These are phyloP conservation scores for Saimiri boliviensis DNA, from an alignment of 2,113 vertebrate species.

Conservation along the genomic window DNA sequence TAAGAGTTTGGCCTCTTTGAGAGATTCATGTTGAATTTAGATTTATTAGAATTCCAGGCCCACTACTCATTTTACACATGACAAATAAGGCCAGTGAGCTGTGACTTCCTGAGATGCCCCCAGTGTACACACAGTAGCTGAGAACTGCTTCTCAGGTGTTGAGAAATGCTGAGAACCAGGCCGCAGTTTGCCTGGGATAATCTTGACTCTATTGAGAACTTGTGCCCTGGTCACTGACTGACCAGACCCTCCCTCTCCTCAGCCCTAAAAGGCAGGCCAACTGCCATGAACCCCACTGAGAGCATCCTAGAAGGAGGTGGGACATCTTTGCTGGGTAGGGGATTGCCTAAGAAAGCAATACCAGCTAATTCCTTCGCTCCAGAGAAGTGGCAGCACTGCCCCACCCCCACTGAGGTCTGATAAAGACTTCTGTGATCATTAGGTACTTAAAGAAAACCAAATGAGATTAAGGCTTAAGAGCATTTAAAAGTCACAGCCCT, in stretches of 20 bases:
- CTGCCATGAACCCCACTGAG: not conserved
- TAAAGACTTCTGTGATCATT: conserved; percentile 54
- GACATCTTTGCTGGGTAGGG: not conserved
- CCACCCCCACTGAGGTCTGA: not conserved
- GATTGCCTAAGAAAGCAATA: not conserved
- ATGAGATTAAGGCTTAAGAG: conserved; percentile 64
- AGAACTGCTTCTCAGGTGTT: not conserved
- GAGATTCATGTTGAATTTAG: not conserved
- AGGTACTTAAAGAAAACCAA: conserved; percentile 60
- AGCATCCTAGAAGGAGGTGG: not conserved
- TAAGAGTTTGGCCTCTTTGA: not conserved
- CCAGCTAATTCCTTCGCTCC: not conserved
- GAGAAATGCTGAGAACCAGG: not conserved
- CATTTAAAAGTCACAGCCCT: conserved; percentile 27
- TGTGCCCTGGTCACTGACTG: not conserved
- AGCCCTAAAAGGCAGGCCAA: not conserved
- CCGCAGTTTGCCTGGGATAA: not conserved
- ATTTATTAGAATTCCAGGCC: not conserved
- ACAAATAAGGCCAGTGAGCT: not conserved
- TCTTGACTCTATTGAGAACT: not conserved
- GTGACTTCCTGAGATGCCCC: not conserved
- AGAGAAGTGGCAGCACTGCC: not conserved
- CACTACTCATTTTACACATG: not conserved
- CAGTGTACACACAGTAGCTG: not conserved
- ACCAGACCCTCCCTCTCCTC: not conserved